Evolutionary conservation across 92 coral and sea anemone genomes (phyloP).

Genomic region (Epizoanthus illoricatus): DNA sequence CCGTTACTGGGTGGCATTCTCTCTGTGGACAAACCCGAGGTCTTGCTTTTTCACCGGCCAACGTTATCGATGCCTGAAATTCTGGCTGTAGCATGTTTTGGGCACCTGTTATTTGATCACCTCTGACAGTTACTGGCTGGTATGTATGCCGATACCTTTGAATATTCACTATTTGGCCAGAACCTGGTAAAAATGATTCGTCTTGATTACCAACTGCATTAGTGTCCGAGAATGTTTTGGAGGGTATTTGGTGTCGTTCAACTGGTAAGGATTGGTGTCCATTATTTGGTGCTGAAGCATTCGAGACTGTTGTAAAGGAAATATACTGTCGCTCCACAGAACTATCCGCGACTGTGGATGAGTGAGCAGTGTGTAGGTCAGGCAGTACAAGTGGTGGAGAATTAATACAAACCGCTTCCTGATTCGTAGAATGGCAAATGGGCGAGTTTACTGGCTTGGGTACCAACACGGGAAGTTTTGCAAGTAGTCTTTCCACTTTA

Average conservation of each 20-base stretch:
- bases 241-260: not conserved
- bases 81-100: not conserved
- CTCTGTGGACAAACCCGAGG: not conserved
- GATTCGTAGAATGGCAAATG: not conserved
- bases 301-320: too few relatives aligned
- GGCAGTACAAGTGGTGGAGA: too few relatives aligned
- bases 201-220: not conserved
- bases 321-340: too few relatives aligned
- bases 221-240: not conserved
- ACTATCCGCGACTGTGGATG: too few relatives aligned
- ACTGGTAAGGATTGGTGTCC: not conserved
- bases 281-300: not conserved
- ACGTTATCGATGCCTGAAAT: too few relatives aligned
- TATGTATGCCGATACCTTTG: not conserved
- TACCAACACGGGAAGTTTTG: conserved; percentile 30
- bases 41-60: not conserved
- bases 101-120: not conserved
- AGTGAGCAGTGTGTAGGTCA: too few relatives aligned
- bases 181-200: not conserved
- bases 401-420: too few relatives aligned
- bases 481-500: conserved; percentile 26
- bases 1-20: not conserved
- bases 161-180: not conserved
- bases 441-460: conserved; percentile 17
- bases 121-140: not conserved